Evolutionary conservation across 2,797 vertebrate genomes (phyloP).

Genomic region (Dendrocincla fuliginosa): DNA sequence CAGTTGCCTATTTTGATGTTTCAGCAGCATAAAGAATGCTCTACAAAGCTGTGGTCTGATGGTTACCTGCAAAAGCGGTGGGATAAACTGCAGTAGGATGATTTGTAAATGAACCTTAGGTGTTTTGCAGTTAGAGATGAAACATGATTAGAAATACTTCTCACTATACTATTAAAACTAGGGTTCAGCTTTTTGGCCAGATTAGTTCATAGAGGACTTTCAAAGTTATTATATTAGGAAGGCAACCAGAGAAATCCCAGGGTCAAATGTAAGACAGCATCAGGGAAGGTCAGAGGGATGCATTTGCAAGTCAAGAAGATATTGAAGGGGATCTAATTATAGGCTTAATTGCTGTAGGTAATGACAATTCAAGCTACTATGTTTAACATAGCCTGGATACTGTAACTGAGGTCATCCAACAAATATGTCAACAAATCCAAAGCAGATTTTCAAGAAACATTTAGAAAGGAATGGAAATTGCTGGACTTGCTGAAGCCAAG

Average conservation of each 20-base stretch:
- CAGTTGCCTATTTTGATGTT: background rate
- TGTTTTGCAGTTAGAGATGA: background rate
- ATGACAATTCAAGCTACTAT: conserved; percentile 54
- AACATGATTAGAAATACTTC: conserved; percentile 44
- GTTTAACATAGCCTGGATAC: conserved; percentile 47
- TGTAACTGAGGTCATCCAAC: conserved; percentile 1
- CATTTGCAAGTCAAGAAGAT: conserved; percentile 58
- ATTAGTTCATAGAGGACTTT: background rate
- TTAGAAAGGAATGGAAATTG: background rate
- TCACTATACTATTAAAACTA: background rate
- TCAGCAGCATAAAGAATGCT: background rate
- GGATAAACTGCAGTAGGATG: background rate
- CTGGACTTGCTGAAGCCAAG: background rate
- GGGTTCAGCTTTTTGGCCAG: background rate
- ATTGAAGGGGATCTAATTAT: conserved; percentile 58
- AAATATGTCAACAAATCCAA: conserved; percentile 18
- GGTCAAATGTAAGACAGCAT: conserved; percentile 41
- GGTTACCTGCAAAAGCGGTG: background rate
- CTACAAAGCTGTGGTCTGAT: background rate
- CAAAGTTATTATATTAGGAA: background rate
- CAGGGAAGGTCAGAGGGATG: conserved; percentile 37
- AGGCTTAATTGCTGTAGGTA: conserved; percentile 46
- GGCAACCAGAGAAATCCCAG: background rate
- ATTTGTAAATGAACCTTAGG: background rate
- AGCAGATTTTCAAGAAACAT: background rate